Base-by-base conservation (phyloP, 2,113 vertebrate species). In the Trichomycterus rosablanca region DNA sequence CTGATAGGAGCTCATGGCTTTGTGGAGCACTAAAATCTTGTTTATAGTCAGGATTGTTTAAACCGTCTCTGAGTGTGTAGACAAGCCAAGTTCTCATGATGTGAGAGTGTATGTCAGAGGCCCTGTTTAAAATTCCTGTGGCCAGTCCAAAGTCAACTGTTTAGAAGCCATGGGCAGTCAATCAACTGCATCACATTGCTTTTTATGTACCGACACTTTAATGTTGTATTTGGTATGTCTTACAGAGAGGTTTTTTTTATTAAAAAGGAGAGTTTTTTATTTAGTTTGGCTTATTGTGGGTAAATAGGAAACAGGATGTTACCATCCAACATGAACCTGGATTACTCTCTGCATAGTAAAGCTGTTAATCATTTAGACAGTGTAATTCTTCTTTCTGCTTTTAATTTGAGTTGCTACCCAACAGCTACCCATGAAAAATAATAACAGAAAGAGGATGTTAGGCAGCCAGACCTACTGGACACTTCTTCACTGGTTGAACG, bases 101-200 rank as follows among this genome's bases (percentile, higher is more conserved):
- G 73, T 71, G 74, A 58, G 30, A 44, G 68, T 73, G 63, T 76
- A 51, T 62, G 56, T 63, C 63, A 49, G 67, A 78, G 75, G 71
- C 75, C 77, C 66, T 80, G 71, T 83, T 82, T 83, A 78, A 80
- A 79, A 86, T 86, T 83, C 82, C 82, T 85, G 84, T 76, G 81
- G 81, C 74, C 52, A 30, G 6, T 63, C 62, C 63, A 70, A 69
- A 76, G 75, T 79, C 58, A 69, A 71, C 63, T 56, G 63, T 72
- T 78, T 80, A 72, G 76, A 79, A 77, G 63, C 72, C 69, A 50
- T 59, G 65, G 68, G 69, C 73, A 68, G 68, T 70, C 23, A 24
- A 14, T 40, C 52, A 40, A 26, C 42, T 26, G 46, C 55, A 44
- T 50, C 9, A 45, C 35, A 10, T 57, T 45, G 23, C n/a, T 57